Base-by-base conservation (phyloP, 1,140 invertebrate species). In the Drosophila setifemur region DNA sequence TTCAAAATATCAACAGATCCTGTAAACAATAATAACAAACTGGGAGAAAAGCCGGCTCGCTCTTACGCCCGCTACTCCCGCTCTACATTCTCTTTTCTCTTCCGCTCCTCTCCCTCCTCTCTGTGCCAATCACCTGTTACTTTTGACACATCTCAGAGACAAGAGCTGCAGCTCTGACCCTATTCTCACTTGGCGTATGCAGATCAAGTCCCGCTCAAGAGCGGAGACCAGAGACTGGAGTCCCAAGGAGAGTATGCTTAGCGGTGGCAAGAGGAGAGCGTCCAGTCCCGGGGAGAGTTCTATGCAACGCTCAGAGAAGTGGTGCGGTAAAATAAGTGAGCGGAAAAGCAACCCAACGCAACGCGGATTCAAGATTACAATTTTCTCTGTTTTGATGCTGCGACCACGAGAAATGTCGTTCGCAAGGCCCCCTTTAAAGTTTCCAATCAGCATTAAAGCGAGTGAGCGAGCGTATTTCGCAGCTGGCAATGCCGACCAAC, bases 201-300 rank as follows among this genome's bases (percentile, higher is more conserved):
- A 85, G 79, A 85, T 85, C 79, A 85, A 85, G 81, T 86, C 79
- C 79, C 75, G 79, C 79, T 85, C 79, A 79, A 85, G 79, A 85
- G 79, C 75, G 60, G 42, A 76, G 44, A 52, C 53, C 31, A 37
- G 6, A 26, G 48, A 31, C 31, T 31, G 40, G 44, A 28, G 31
- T 28, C 28, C 43, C 43, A 29, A 29, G 25, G n/a, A n/a, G n/a
- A n/a, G n/a, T n/a, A n/a, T n/a, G n/a, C n/a, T n/a, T n/a, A n/a
- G n/a, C n/a, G n/a, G n/a, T n/a, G n/a, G n/a, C n/a, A 29, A 35
- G 5, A 64, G 66, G 43, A 72, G 64, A 66, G 77, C 40, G 28
- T 40, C 25, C 8, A 50, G 42, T 61, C 44, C 37, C 39, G 58
- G 49, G 53, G 72, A 82, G 73, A 83, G 73, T 83, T 77, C 55